Evolutionary conservation across 2,113 vertebrate species (phyloP).

Genomic region (Petrocephalus microphthalmus): DNA sequence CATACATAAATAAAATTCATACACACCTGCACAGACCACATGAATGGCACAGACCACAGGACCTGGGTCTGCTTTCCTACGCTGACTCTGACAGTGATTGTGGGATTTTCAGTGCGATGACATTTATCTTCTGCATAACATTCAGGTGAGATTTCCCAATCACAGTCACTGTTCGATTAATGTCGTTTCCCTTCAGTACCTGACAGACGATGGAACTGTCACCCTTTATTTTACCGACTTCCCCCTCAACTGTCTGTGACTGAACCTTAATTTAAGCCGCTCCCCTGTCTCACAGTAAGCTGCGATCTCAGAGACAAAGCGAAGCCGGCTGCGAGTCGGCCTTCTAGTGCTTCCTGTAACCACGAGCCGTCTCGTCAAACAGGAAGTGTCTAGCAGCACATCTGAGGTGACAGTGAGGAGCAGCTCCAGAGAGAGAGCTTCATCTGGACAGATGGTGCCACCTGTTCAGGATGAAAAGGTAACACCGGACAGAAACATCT

Average conservation of each 20-base stretch:
- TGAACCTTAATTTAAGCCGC: conserved; percentile 32
- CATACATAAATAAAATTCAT: neutral
- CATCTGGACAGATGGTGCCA: conserved; percentile 46
- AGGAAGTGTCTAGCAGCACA: conserved; percentile 69
- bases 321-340: neutral
- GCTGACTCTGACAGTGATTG: neutral
- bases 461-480: conserved; percentile 62
- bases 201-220: conserved; percentile 37
- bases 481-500: conserved; percentile 31
- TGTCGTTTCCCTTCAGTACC: conserved; percentile 36
- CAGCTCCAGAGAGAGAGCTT: conserved; percentile 53
- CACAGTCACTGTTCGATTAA: conserved; percentile 31
- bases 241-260: conserved; percentile 24
- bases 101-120: neutral
- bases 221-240: conserved; percentile 41
- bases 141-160: conserved; percentile 32
- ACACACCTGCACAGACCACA: neutral
- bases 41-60: neutral
- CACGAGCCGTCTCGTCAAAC: conserved; percentile 31
- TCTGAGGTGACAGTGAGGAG: conserved; percentile 61
- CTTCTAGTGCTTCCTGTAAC: conserved; percentile 34
- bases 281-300: conserved; percentile 14
- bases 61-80: neutral
- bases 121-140: neutral
- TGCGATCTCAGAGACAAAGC: conserved; percentile 1